Conservation (phyloP, 2,888 invertebrate species). For the Balanococcus diminutus region DNA sequence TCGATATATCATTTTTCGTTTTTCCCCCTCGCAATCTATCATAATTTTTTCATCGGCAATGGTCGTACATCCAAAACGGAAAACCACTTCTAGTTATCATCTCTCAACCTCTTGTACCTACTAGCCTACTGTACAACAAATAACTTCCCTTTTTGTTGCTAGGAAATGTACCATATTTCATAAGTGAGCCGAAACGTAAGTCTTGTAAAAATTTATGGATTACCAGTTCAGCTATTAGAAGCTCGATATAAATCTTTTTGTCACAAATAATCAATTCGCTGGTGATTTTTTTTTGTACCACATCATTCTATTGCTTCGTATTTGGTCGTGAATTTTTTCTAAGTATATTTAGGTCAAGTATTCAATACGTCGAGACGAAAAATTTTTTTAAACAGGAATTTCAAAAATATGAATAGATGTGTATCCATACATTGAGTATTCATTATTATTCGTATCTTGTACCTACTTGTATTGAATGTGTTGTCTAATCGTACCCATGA, state of each 20-base stretch:
- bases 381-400: not conserved
- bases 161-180: slow-evolving; percentile 22
- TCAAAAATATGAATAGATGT: not conserved
- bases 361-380: not conserved
- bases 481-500: not conserved
- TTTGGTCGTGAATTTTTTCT: not conserved
- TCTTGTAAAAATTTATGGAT: slow-evolving; percentile 17
- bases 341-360: not conserved
- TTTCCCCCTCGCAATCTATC: not conserved
- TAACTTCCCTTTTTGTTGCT: not conserved
- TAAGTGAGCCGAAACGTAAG: not conserved
- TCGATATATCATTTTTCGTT: slow-evolving; percentile 30
- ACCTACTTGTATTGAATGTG: not conserved
- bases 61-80: not conserved
- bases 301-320: no score
- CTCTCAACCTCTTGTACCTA: not conserved
- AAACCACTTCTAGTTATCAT: not conserved
- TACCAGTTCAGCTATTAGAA: not conserved
- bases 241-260: not conserved
- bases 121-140: not conserved
- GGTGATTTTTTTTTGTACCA: no score
- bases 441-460: not conserved
- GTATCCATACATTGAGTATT: not conserved
- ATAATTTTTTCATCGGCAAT: slow-evolving; percentile 29
- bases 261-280: not conserved